Base-by-base conservation (phyloP, 23 tunicate genomes). In the Styela plicata region DNA sequence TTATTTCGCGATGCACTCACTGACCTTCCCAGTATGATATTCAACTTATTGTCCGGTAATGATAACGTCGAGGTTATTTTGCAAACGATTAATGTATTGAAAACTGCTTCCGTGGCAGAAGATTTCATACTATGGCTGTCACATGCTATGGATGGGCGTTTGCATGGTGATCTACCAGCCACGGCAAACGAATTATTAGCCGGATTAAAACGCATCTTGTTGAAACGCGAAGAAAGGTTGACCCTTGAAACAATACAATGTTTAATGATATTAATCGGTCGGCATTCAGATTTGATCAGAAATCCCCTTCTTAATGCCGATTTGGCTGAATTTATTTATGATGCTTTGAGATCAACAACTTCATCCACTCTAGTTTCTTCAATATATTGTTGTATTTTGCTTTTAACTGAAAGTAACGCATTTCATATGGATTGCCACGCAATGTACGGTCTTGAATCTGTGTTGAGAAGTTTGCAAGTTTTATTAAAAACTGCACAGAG, bases 251-350 rank as follows among this genome's bases (percentile, higher is more conserved):
- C 22, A 27, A 29, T 67, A 18, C 71, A 67, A 18, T 67, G 71
- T 24, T 24, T 67, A 16, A 1, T 67, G 24, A 29, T 27, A 16
- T 67, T 67, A 0, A 17, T 67, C 16, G 71, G 71, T 67, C 71
- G 71, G 17, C 71, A 67, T 22, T 17, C 71, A 25, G 71, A 67
- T 18, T 1, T 24, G 71, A 1, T 67, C 30, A 25, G 19, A 67
- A 17, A 67, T 67, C 22, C 71, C 22, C 31, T 67, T 17, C 22
- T 67, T 22, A 67, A 67, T 29, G 71, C 71, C 13, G 71, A 67
- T 67, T 23, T 67, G 24, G 71, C 71, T 25, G 71, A 67, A 67
- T 67, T 67, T 67, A 27, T 67, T 67, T 67, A 67, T 29, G 71
- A 67, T 23, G 22, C 31, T 67, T 67, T 67, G 71, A 27, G 71